These are phyloP conservation scores for Coregonus suidteri DNA, from an alignment of 2,797 vertebrate species.

Conservation along the genomic window DNA sequence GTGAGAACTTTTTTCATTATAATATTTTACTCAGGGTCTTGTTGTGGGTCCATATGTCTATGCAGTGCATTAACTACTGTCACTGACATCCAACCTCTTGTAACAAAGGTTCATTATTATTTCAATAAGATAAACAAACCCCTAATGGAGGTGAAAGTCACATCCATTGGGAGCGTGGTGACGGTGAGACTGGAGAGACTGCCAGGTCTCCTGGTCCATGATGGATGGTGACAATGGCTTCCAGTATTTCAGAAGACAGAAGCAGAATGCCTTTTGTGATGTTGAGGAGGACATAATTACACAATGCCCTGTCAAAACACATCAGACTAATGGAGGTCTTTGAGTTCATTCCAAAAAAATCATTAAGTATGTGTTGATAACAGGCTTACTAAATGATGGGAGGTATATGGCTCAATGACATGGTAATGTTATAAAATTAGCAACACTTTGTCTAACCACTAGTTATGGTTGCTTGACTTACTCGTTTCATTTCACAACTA, in stretches of 20 bases:
- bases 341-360: neutral
- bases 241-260: conserved; percentile 8
- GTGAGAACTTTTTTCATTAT: no score
- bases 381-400: neutral
- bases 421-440: no score
- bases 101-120: conserved; percentile 19
- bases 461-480: no score
- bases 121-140: conserved; percentile 6
- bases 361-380: neutral
- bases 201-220: neutral
- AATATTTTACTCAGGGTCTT: no score
- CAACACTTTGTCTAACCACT: no score
- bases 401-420: neutral
- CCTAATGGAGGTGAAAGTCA: conserved; percentile 12
- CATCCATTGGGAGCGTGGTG: conserved; percentile 1
- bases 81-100: neutral
- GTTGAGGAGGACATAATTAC: conserved; percentile 10
- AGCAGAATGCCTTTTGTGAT: neutral
- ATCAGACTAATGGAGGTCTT: conserved; percentile 11
- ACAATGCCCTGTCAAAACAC: conserved; percentile 9
- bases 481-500: no score
- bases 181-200: neutral
- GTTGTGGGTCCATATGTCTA: no score
- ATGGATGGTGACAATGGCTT: neutral
- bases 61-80: neutral